These are phyloP conservation scores for Drosophila aff. DNA, from an alignment of 1,140 invertebrate genomes.

Conservation along the genomic window DNA sequence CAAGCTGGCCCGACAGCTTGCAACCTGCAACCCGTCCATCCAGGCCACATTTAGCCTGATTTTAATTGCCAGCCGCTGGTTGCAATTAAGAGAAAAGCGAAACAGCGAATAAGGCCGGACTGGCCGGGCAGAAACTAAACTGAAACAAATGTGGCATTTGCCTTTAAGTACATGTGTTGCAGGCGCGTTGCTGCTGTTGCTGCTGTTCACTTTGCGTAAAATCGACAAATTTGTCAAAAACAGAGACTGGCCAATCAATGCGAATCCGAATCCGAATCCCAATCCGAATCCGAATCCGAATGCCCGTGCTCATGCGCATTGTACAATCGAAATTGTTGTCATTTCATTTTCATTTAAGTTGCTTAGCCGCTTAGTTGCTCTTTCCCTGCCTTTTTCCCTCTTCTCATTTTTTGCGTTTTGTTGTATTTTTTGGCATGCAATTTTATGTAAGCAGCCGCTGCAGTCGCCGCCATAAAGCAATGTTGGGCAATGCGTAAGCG, in stretches of 20 bases:
- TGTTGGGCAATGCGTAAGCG: conserved; percentile 60
- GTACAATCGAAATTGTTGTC: conserved; percentile 70
- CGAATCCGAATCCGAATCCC: conserved; percentile 32
- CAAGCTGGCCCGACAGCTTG: conserved; percentile 10
- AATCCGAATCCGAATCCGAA: conserved; percentile 39
- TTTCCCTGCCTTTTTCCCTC: background rate
- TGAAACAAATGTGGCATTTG: conserved; percentile 56
- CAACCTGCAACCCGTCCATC: conserved; percentile 16
- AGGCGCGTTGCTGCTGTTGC: conserved; percentile 3
- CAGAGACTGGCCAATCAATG: conserved; percentile 54
- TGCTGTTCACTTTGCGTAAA: conserved; percentile 50
- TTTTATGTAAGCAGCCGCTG: conserved; percentile 57
- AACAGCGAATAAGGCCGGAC: conserved; percentile 20
- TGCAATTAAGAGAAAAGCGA: conserved; percentile 56
- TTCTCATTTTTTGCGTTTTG: background rate
- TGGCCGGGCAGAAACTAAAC: conserved; percentile 18
- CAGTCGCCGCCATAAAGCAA: conserved; percentile 60
- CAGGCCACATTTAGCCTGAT: conserved; percentile 38
- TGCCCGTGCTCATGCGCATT: conserved; percentile 54
- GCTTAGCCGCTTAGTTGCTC: background rate
- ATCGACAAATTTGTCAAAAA: conserved; percentile 73
- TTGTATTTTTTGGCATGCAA: conserved; percentile 29
- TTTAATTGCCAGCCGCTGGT: conserved; percentile 61
- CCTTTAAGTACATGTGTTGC: conserved; percentile 60
- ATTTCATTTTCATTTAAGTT: conserved; percentile 63